Evolutionary conservation across 2,888 invertebrate species (phyloP), one percentile per base, ranked within the genome.

Genomic region (Autographa gamma): DNA sequence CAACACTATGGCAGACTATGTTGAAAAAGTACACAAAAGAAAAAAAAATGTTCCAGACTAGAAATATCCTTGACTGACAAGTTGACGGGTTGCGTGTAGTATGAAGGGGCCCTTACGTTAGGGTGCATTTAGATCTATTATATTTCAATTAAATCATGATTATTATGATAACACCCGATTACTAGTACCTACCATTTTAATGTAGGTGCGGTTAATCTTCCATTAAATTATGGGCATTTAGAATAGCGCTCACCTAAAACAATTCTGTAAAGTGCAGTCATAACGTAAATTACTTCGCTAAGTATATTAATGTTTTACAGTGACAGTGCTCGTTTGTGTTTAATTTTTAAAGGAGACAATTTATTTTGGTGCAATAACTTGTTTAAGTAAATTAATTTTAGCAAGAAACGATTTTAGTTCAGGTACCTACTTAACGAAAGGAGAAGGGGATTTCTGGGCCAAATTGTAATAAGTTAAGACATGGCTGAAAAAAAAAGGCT

Each of bases 121-220:
- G 88, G 90, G 90, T 87, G 86, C 87, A 89, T 86, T 89, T 85
- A 75, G 86, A 81, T 80, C 88, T 86, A 91, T 90, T 92, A 92
- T 91, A 89, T 89, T 92, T 92, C 91, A 91, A 92, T 92, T 91
- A 92, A 76, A 74, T 48, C 72, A 77, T 84, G 76, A 88, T 89
- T 90, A 90, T 84, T 78, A 80, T 80, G 84, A 86, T 81, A 86
- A 82, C 82, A 80, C 78, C 69, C 65, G 66, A 69, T 69, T 67
- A 78, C 73, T 88, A 85, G 80, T 73, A 85, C 86, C 85, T 87
- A 83, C 80, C 85, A 85, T 87, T 65, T 81, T 71, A 69, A 80
- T 79, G 70, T 81, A 73, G 87, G 83, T 70, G 83, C 69, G 79
- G 86, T 69, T 83, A 85, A 85, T 85, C 77, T 87, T 79, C 75